Base-by-base conservation (phyloP, 2,797 vertebrate species). In the Myotis vivesi region DNA sequence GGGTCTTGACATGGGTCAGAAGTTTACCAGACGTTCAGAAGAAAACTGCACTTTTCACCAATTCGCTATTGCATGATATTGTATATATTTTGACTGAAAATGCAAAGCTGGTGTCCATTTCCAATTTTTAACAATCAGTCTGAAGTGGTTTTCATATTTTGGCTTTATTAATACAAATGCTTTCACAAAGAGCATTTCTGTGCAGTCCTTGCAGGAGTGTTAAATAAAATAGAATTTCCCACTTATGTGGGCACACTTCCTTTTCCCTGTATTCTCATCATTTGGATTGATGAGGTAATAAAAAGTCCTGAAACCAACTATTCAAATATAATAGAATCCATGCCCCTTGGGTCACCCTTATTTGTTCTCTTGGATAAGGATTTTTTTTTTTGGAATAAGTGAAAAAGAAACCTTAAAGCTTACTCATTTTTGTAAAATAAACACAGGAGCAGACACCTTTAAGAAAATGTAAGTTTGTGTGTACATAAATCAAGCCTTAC, bases 301-400 rank as follows among this genome's bases (percentile, higher is more conserved):
- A 97, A 97, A 96, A 95, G 95, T 96, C 97, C 96, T 92, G 89
- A 96, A 97, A 95, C 95, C 96, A 97, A 97, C 96, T 97, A 96
- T 97, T 97, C 96, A 97, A 97, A 98, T 97, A 93, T 92, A 97
- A 98, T 97, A 97, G 96, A 97, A 97, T 97, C 96, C 95, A 96
- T 77, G 82, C 81, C 89, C 96, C 92, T 97, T 97, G 95, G 88
- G 96, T 97, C 94, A 97, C 91, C 51, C 92, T 98, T 97, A 95
- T 97, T 94, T 95, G 75, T 90, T 96, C 92, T 96, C 84, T 96
- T 96, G 96, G 96, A 95, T 80, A 81, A 96, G 88, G 87, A 89
- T 87, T 93, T 38, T 38, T 69, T 94, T 94, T 94, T 97, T 97
- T n/a, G 69, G 86, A 89, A 87, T 87, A 69, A 13, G 6, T 94